Conservation (phyloP, 2,888 invertebrate genomes). For the Eubasilissa splendida region DNA sequence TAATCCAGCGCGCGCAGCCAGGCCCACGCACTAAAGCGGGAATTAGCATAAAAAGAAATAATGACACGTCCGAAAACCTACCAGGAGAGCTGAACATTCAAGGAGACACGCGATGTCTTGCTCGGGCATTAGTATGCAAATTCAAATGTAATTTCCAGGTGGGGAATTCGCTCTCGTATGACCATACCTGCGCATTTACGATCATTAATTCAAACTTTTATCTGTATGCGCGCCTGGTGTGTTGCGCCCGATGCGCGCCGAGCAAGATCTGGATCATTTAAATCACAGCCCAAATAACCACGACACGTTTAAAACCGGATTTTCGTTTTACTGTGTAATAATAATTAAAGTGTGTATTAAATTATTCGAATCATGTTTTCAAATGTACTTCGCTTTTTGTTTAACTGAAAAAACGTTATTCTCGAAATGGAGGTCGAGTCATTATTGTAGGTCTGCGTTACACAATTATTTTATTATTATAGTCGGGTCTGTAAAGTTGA, state of each 20-base stretch:
- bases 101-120: slow-evolving; percentile 48
- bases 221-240: slow-evolving; percentile 46
- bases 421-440: background rate
- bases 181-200: slow-evolving; percentile 51
- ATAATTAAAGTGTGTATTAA: slow-evolving; percentile 25
- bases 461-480: too few species aligned
- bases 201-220: slow-evolving; percentile 51
- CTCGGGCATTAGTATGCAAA: slow-evolving; percentile 53
- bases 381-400: slow-evolving; percentile 1
- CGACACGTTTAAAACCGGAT: slow-evolving; percentile 29
- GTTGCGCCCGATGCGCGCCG: slow-evolving; percentile 5
- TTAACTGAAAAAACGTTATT: background rate
- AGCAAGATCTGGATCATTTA: slow-evolving; percentile 31
- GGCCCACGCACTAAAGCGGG: slow-evolving; percentile 34
- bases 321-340: slow-evolving; percentile 1
- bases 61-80: slow-evolving; percentile 38
- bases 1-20: slow-evolving; percentile 27
- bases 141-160: slow-evolving; percentile 53
- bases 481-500: too few species aligned
- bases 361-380: slow-evolving; percentile 8
- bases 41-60: slow-evolving; percentile 48
- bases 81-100: slow-evolving; percentile 31
- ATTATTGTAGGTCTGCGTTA: too few species aligned
- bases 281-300: slow-evolving; percentile 21
- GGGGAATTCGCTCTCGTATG: slow-evolving; percentile 45